These are phyloP conservation scores for Procambarus virginalis DNA, from an alignment of 1,140 invertebrate species.

Conservation along the genomic window DNA sequence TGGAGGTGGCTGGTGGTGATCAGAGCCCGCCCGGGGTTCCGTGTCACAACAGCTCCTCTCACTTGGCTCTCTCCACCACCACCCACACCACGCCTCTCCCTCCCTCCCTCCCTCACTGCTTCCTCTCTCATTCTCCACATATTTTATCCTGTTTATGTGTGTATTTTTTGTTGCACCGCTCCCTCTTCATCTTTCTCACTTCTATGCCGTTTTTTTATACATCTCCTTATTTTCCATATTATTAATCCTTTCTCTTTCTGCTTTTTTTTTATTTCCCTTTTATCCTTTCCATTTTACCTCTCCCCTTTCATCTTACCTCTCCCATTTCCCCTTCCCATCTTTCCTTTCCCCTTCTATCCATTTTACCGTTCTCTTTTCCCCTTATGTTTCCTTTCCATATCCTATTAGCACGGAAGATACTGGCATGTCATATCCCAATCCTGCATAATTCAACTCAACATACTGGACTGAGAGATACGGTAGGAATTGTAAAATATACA, in stretches of 20 bases:
- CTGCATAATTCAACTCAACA: too few relatives aligned
- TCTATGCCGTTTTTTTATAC: background rate
- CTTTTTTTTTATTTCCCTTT: background rate
- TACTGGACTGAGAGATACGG: too few relatives aligned
- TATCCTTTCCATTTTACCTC: background rate
- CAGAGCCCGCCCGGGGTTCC: background rate
- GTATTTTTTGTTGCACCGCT: background rate
- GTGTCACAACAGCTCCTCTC: slow-evolving; percentile 10
- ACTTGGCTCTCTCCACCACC: background rate
- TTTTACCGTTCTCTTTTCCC: too few relatives aligned
- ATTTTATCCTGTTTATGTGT: background rate
- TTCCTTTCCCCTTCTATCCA: background rate
- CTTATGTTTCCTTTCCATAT: too few relatives aligned
- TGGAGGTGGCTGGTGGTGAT: background rate
- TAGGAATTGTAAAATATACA: too few relatives aligned
- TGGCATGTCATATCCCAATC: too few relatives aligned
- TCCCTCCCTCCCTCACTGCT: background rate
- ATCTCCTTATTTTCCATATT: too few relatives aligned
- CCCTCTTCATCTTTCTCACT: too few relatives aligned
- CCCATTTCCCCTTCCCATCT: background rate
- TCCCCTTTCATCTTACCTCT: background rate
- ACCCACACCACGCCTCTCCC: background rate
- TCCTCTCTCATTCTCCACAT: background rate
- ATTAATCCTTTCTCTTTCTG: slow-evolving; percentile 1
- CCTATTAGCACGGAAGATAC: too few relatives aligned